A percentile compares a stretch with the other conserved stretches of the same genome.
phyloP scores from a whole-genome alignment of 2,797 vertebrate species.

The Pampus argenteus region DNA sequence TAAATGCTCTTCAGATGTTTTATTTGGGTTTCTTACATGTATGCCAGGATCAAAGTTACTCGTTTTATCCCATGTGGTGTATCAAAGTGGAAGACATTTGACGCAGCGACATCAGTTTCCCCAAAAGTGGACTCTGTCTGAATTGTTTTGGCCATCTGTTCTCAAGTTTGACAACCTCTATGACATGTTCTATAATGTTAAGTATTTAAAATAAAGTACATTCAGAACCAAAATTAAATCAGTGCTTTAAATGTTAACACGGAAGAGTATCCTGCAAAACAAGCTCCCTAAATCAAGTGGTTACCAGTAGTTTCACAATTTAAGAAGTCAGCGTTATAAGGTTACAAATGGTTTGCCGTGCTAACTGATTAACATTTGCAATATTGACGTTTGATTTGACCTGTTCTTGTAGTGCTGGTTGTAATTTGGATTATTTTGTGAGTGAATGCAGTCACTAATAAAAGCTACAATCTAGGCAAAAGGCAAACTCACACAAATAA shows the following conservation, averaged over 20 bases:
- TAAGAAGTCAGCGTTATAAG: constrained; percentile 10
- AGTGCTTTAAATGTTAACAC: background rate
- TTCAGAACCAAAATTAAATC: constrained; percentile 9
- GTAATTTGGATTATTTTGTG: constrained; percentile 15
- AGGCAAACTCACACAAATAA: constrained; percentile 14
- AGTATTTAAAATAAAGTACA: constrained; percentile 1
- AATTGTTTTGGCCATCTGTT: constrained; percentile 8
- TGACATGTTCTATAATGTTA: background rate
- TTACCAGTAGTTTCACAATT: constrained; percentile 16
- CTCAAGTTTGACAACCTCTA: background rate
- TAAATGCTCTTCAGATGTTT: constrained; percentile 23
- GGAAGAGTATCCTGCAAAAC: background rate
- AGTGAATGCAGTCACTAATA: background rate
- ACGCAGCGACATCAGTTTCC: background rate
- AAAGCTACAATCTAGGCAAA: constrained; percentile 8
- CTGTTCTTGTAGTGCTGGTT: background rate
- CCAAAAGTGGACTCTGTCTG: constrained; percentile 5
- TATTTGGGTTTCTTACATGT: background rate
- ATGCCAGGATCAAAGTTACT: background rate
- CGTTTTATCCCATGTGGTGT: background rate
- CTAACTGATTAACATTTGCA: background rate
- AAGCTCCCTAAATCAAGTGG: constrained; percentile 33
- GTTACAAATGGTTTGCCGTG: constrained; percentile 13
- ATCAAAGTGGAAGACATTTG: background rate
- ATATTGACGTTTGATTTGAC: constrained; percentile 7